Percentiles rank a stretch among this genome's conserved stretches.
Evolutionary conservation across 1,140 invertebrate genomes (phyloP).

Genomic region (Lamellibrachia luymesi): DNA sequence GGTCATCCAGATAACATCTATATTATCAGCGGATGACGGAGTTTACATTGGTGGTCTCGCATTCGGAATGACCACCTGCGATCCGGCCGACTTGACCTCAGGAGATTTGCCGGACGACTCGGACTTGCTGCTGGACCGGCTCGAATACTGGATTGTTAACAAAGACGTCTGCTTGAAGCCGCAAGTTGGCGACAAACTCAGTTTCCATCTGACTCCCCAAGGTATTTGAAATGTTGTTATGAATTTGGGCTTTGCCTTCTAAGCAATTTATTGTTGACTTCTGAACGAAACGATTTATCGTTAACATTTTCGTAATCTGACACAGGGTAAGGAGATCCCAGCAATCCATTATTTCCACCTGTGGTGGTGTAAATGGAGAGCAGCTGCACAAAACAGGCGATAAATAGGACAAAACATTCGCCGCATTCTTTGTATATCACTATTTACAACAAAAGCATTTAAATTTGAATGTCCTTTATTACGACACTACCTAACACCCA

Average conservation of each 20-base stretch:
- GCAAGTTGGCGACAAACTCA: conserved; percentile 82
- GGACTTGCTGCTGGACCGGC: conserved; percentile 84
- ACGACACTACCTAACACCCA: too few species aligned
- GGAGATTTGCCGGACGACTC: conserved; percentile 88
- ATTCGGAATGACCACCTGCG: conserved; percentile 89
- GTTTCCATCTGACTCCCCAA: conserved; percentile 78
- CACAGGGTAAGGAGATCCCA: background rate
- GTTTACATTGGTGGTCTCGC: conserved; percentile 85
- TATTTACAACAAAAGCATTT: background rate
- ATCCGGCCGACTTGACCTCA: conserved; percentile 71
- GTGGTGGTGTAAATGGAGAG: background rate
- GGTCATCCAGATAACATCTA: conserved; percentile 70
- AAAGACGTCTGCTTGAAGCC: conserved; percentile 85
- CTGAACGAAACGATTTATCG: conserved; percentile 25
- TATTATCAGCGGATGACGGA: conserved; percentile 62
- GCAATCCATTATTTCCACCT: background rate
- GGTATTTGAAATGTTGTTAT: conserved; percentile 56
- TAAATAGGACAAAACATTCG: too few species aligned
- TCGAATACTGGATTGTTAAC: conserved; percentile 95
- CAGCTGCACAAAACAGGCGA: background rate
- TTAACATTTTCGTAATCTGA: background rate
- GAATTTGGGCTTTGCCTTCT: background rate
- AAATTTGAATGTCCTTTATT: background rate
- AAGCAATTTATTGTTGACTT: too few species aligned
- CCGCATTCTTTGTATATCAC: too few species aligned